Base-by-base conservation (phyloP, 2,888 invertebrate species). In the Omphaloscelis lunosa region DNA sequence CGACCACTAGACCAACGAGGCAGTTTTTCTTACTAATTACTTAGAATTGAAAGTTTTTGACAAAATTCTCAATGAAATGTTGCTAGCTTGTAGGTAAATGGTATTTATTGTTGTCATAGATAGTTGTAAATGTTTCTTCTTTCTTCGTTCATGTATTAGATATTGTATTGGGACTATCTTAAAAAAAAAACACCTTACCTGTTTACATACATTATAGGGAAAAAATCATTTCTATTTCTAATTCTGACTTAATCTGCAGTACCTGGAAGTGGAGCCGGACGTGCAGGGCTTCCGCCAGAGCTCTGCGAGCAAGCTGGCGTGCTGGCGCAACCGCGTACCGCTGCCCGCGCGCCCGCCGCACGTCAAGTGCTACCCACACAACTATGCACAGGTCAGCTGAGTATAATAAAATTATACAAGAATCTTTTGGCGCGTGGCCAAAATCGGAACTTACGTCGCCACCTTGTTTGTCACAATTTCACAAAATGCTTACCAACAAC, bases 321-420 rank as follows among this genome's bases (percentile, higher is more conserved):
- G 96, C 86, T 94, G 94, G 94, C 93, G 96, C 67, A 94, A 94
- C 91, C 89, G 92, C 2, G 92, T 92, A 65, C 91, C 93, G 73
- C 89, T 95, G 77, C 94, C 94, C 2, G 88, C 91, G 69, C 94
- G 96, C 8, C 89, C 90, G 65, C 94, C 95, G 1, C 89, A 88
- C 82, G 86, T 92, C 51, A 75, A 86, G 3, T 96, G 96, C 91
- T 96, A 89, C 89, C 93, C 93, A 5, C 96, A 96, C 82, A 89
- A 93, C 80, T 95, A 95, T 81, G 75, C 90, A 3, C 88, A 93
- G 89, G 96, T 68, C 29, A 29, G 48, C 23, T 67, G 8, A 66
- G 2, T 66, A 39, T 63, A 39, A 0, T 5, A 39, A 39, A 39
- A 0, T 5, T 27, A 23, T 48, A 48, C 15, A 20, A 48, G 23